Conservation (phyloP, 2,888 invertebrate genomes). For the Ochropleura leucogaster region DNA sequence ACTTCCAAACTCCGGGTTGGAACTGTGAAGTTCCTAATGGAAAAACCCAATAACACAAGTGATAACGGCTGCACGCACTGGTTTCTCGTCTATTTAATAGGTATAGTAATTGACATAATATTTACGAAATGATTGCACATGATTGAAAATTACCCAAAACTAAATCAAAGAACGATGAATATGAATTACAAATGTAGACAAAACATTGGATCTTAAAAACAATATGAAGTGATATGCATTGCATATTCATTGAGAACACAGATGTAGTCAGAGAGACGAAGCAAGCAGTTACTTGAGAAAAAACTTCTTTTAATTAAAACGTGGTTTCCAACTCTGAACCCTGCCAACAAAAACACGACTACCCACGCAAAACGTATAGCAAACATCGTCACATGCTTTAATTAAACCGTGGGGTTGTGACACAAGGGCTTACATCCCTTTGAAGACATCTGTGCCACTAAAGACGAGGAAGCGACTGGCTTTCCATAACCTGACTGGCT, state of each 20-base stretch:
- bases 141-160: not conserved
- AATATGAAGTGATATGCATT: not conserved
- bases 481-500: not conserved
- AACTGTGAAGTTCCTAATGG: too few species aligned
- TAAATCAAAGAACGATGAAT: not conserved
- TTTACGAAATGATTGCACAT: not conserved
- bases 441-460: not conserved
- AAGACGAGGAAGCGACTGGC: not conserved
- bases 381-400: slow-evolving; percentile 45
- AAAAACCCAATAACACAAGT: too few species aligned
- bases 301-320: slow-evolving; percentile 58
- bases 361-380: slow-evolving; percentile 29
- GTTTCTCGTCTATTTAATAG: too few species aligned
- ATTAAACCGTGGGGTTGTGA: slow-evolving; percentile 45
- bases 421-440: slow-evolving; percentile 18
- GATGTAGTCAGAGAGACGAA: not conserved
- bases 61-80: too few species aligned
- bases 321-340: slow-evolving; percentile 25
- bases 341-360: slow-evolving; percentile 27
- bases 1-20: too few species aligned
- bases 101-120: too few species aligned
- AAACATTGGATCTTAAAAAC: not conserved
- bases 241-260: not conserved
- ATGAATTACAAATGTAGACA: not conserved
- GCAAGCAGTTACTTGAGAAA: slow-evolving; percentile 21